Conservation (phyloP, 2,888 invertebrate genomes). For the Argyresthia goedartella region DNA sequence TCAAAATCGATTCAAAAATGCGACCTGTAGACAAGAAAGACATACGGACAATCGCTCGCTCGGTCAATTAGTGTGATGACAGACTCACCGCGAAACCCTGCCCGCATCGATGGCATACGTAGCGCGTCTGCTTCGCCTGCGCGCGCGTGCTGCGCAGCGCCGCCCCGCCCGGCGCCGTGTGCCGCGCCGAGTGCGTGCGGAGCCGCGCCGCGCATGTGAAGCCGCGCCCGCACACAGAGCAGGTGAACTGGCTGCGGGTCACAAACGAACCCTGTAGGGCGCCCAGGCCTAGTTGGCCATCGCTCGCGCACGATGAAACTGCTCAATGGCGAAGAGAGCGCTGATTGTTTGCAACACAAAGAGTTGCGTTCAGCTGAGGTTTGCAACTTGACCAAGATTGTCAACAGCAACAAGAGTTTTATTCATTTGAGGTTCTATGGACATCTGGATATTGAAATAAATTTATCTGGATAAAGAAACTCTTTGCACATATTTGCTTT, state of each 20-base stretch:
- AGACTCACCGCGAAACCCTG: background rate
- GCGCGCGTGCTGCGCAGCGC: no score
- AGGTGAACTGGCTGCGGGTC: background rate
- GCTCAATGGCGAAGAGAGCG: no score
- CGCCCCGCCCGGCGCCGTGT: background rate
- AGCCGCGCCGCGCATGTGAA: background rate
- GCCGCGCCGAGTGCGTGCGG: background rate
- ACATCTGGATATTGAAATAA: no score
- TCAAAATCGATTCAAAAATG: no score
- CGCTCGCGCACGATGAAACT: no score
- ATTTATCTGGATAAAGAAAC: no score
- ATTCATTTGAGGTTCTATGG: no score
- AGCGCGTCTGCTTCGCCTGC: background rate
- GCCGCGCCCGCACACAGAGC: background rate
- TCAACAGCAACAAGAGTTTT: no score
- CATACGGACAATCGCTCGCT: background rate
- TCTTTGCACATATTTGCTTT: no score
- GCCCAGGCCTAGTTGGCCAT: no score
- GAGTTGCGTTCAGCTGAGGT: background rate
- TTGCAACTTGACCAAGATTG: background rate
- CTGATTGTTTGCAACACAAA: background rate
- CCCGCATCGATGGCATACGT: background rate
- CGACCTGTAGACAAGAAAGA: no score
- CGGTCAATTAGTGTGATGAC: background rate
- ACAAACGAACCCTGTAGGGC: no score